Conservation (phyloP, 2,113 vertebrate genomes). For the Hipposideros armiger region DNA sequence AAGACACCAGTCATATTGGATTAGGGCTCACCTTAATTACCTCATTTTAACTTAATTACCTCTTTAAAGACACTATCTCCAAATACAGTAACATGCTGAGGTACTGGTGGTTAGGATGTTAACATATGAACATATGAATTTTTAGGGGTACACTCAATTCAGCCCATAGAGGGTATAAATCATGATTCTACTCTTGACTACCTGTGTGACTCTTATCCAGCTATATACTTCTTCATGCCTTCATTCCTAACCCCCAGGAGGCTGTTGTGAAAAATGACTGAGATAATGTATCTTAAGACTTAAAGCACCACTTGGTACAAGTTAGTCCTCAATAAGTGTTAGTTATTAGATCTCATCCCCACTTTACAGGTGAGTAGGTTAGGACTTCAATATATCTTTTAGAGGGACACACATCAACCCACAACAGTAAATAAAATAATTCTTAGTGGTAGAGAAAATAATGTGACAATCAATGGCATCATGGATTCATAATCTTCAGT, state of each 20-base stretch:
- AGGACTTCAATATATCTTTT: neutral
- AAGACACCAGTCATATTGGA: neutral
- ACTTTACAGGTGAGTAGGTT: neutral
- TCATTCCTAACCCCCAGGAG: neutral
- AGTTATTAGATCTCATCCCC: neutral
- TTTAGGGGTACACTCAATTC: neutral
- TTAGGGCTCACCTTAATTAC: neutral
- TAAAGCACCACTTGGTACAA: neutral
- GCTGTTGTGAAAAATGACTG: neutral
- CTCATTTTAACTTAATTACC: neutral
- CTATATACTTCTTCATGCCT: neutral
- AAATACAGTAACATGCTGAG: neutral
- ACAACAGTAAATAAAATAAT: constrained; percentile 20
- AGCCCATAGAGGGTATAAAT: neutral
- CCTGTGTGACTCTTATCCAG: neutral
- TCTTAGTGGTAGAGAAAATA: neutral
- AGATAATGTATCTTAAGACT: neutral
- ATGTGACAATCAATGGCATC: neutral
- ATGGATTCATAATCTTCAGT: neutral
- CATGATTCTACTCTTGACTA: neutral
- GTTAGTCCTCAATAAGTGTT: neutral
- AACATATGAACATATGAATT: too few relatives aligned
- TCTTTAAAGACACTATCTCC: neutral
- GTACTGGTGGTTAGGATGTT: neutral
- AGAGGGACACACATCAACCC: neutral